A percentile compares a stretch with the other conserved stretches of the same genome.
phyloP scores from a whole-genome alignment of 2,888 invertebrate genomes.

The Crepidodera aurea region DNA sequence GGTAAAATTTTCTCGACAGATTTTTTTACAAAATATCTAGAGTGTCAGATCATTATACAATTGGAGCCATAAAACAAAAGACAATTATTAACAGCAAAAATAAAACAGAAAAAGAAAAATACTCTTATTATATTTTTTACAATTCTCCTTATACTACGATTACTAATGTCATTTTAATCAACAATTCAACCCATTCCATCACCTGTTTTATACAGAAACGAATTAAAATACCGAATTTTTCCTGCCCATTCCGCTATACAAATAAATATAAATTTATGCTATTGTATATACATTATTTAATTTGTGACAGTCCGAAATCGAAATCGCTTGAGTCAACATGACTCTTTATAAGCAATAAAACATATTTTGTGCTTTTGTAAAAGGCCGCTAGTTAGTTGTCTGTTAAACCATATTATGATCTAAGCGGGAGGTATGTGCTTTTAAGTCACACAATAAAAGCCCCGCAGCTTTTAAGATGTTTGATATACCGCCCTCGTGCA shows the following conservation, averaged over 20 bases:
- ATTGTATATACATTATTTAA: constrained; percentile 42
- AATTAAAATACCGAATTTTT: constrained; percentile 20
- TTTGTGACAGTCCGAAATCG: constrained; percentile 42
- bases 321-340: constrained; percentile 49
- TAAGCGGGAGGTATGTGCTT: constrained; percentile 60
- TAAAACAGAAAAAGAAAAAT: too few relatives aligned
- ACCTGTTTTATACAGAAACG: background rate
- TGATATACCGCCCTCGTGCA: constrained; percentile 58
- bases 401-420: constrained; percentile 60
- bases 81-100: too few relatives aligned
- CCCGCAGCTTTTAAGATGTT: constrained; percentile 57
- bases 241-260: constrained; percentile 36
- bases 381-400: constrained; percentile 59
- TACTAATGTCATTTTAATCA: too few relatives aligned
- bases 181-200: background rate
- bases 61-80: too few relatives aligned
- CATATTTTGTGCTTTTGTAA: constrained; percentile 58
- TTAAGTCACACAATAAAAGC: constrained; percentile 59
- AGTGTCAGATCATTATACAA: too few relatives aligned
- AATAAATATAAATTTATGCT: constrained; percentile 43
- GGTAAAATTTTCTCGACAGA: too few relatives aligned
- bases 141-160: too few relatives aligned
- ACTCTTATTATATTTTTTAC: too few relatives aligned
- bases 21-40: too few relatives aligned
- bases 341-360: constrained; percentile 52